Base-by-base conservation (phyloP, 2,888 invertebrate genomes). In the Agriopis aurantiaria region DNA sequence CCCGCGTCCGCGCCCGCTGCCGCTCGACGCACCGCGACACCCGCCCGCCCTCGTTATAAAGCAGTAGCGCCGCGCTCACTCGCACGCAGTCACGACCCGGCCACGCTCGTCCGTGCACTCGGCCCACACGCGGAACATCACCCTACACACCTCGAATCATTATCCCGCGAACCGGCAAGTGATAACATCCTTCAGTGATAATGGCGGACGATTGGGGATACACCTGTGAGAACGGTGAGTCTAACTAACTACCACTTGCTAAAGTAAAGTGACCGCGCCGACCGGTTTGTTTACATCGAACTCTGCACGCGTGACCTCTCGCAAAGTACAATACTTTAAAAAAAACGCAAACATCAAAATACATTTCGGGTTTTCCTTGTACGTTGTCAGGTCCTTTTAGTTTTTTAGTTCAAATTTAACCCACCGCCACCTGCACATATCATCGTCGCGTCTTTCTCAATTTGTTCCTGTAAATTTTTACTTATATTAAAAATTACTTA, bases 131-230 rank as follows among this genome's bases (percentile, higher is more conserved):
- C 89, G 85, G 80, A 70, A 78, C 73, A 68, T 71, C 68, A 72
- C 71, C 64, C 66, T 52, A 63, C 58, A 64, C 68, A 59, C 60
- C 55, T 57, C 66, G 46, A 62, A 62, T 61, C 72, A 71, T 76
- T 76, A 79, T 78, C 75, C 77, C 79, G 77, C 79, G 78, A 76
- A 78, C 75, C 74, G 76, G 75, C 79, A 79, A 77, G 77, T 78
- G 78, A 76, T 72, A 79, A 75, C 77, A 80, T 82, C 82, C 85
- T 81, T 73, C 79, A 76, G 85, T 83, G 82, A 81, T 77, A 80
- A 95, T 94, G 93, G 93, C 91, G 79, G 91, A 91, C 78, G 95
- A 95, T 70, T 96, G 96, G 96, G 96, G 95, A 89, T 96, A 96
- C 89, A 94, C 95, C 79, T 89, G 91, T 80, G 93, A 92, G 78